Evolutionary conservation across 2,888 invertebrate species (phyloP).

Genomic region (Euclidia mi): DNA sequence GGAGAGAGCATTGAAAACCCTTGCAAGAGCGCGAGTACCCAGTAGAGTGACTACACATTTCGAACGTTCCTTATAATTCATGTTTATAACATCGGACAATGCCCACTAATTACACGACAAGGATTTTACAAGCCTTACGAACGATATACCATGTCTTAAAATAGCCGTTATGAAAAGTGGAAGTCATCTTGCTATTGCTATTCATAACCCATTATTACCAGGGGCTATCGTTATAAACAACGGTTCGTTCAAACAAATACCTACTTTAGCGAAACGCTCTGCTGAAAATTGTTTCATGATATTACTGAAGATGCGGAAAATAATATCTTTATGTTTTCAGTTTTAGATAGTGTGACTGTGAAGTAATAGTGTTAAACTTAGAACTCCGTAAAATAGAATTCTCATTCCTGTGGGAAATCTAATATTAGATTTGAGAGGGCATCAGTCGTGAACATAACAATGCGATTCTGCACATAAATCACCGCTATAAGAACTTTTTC

Average conservation of each 20-base stretch:
- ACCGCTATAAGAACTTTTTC: slow-evolving; percentile 26
- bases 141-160: slow-evolving; percentile 61
- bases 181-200: slow-evolving; percentile 61
- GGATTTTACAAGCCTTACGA: slow-evolving; percentile 59
- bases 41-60: slow-evolving; percentile 47
- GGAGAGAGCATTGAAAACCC: slow-evolving; percentile 44
- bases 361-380: no score
- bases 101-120: slow-evolving; percentile 69
- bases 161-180: slow-evolving; percentile 63
- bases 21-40: slow-evolving; percentile 26
- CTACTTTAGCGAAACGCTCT: slow-evolving; percentile 20
- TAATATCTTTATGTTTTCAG: no score
- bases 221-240: slow-evolving; percentile 43
- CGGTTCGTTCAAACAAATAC: slow-evolving; percentile 38
- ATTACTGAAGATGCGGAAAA: background rate
- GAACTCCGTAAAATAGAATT: background rate
- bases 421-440: slow-evolving; percentile 24
- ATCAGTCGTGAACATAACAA: slow-evolving; percentile 27
- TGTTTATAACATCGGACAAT: slow-evolving; percentile 66
- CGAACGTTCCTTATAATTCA: slow-evolving; percentile 25
- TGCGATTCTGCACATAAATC: slow-evolving; percentile 22
- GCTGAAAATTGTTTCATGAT: slow-evolving; percentile 22
- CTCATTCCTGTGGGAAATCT: slow-evolving; percentile 19
- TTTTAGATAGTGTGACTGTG: no score
- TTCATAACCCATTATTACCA: slow-evolving; percentile 40